Percentiles rank a stretch among this genome's conserved stretches.
phyloP scores from a whole-genome alignment of 2,113 vertebrate genomes.

The Anarhynchus alexandrinus region DNA sequence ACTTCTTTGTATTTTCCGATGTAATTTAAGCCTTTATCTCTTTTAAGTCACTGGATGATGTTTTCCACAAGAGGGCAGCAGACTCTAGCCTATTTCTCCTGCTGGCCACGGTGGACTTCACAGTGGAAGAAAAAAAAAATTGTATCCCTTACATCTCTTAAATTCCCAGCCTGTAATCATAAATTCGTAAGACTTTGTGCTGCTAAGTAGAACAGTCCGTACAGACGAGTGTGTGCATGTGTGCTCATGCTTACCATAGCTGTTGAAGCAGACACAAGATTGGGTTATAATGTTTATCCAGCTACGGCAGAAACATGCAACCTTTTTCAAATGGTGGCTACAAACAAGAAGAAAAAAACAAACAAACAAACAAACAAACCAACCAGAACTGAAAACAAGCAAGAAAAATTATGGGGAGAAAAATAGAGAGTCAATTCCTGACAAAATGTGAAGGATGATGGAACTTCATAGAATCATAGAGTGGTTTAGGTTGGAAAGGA shows the following conservation, averaged over 20 bases:
- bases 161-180: neutral
- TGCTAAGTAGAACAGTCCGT: neutral
- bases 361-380: neutral
- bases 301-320: neutral
- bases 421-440: neutral
- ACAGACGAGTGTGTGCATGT: neutral
- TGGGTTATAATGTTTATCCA: neutral
- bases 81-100: slow-evolving; percentile 11
- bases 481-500: too few species aligned
- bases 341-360: neutral
- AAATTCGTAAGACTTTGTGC: neutral
- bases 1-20: neutral
- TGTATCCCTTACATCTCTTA: neutral
- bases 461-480: too few species aligned
- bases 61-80: slow-evolving; percentile 58
- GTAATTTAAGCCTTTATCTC: neutral
- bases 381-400: neutral
- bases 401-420: neutral
- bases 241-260: neutral
- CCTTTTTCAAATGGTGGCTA: neutral
- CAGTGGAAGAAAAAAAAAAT: neutral
- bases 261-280: neutral
- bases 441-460: neutral
- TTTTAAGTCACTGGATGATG: neutral
- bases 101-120: neutral